phyloP scores from a whole-genome alignment of 2,113 vertebrate genomes.

The Pagrus major region DNA sequence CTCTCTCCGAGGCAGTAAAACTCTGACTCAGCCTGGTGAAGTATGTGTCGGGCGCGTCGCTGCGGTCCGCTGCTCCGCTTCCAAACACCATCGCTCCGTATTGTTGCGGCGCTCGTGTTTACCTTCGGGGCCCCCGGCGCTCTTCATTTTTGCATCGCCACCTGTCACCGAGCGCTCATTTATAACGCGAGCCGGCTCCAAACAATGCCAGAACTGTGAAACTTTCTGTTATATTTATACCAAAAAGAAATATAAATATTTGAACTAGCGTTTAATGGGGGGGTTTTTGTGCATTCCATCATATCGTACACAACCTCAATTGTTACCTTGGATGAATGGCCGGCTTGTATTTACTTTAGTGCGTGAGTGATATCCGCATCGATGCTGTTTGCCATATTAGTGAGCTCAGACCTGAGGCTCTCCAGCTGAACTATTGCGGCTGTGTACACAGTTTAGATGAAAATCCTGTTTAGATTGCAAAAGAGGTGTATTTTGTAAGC shows the following conservation, averaged over 20 bases:
- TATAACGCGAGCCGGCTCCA: constrained; percentile 70
- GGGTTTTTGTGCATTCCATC: constrained; percentile 69
- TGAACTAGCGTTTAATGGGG: constrained; percentile 78
- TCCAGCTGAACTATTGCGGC: constrained; percentile 78
- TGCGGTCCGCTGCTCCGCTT: constrained; percentile 43
- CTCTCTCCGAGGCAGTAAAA: constrained; percentile 53
- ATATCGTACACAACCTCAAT: constrained; percentile 81
- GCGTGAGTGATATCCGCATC: constrained; percentile 75
- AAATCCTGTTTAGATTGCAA: constrained; percentile 84
- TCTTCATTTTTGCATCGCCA: constrained; percentile 68
- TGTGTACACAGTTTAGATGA: constrained; percentile 81
- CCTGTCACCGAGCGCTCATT: constrained; percentile 77
- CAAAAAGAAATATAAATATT: constrained; percentile 86
- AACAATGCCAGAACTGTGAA: constrained; percentile 79
- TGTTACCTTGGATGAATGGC: constrained; percentile 82
- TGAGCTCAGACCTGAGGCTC: constrained; percentile 76
- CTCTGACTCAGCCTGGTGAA: constrained; percentile 42
- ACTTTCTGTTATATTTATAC: constrained; percentile 83
- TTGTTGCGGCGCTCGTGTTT: constrained; percentile 74
- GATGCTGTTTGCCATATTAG: constrained; percentile 76
- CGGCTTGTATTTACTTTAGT: constrained; percentile 79
- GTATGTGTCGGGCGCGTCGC: constrained; percentile 24
- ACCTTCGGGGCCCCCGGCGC: constrained; percentile 54
- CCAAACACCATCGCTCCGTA: constrained; percentile 55
- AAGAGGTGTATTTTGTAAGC: constrained; percentile 84